Evolutionary conservation across 2,888 invertebrate genomes (phyloP), one percentile per base, ranked within the genome.

Genomic region (Bimastos eiseni): DNA sequence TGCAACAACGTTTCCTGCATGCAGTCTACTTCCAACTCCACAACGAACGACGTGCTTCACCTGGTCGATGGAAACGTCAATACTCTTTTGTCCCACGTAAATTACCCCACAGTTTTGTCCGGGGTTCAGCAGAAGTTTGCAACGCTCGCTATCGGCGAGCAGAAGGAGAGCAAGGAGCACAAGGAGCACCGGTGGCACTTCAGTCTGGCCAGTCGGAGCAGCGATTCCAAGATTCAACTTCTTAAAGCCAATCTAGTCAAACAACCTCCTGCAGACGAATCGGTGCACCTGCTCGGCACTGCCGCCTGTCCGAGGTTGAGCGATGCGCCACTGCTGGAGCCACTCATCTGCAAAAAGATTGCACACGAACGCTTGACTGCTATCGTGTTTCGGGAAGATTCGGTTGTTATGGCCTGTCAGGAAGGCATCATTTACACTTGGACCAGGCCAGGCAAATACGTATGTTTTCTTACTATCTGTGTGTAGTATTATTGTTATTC

Each of bases 371-470:
- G 99, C 94, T 96, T 99, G 94, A 99, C 99, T 92, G 97, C 98
- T 93, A 96, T 99, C 94, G 97, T 97, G 95, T 99, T 99, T 96
- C 97, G 98, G 93, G 97, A 98, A 94, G 99, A 99, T 96, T 98
- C 98, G 96, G 97, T 99, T 95, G 97, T 99, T 93, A 98, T 98
- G 93, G 98, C 98, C 15, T 99, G 99, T 96, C 99, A 99, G 95
- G 99, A 99, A 96, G 99, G 99, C 92, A 97, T 98, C 95, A 98
- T 99, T 92, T 98, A 98, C 96, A 99, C 99, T 92, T 99, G 99
- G 99, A 98, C 98, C 93, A 96, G 99, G 93, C 99, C 99, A 37
- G 86, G 86, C 34, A 86, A 86, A 86, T 86, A 86, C 36, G 86
- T 86, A 86, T 8, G 86, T 36, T n/a, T 70, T 70, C 49, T 70